Evolutionary conservation across 2,113 vertebrate species (phyloP).

Genomic region (Rousettus leschenaultii): DNA sequence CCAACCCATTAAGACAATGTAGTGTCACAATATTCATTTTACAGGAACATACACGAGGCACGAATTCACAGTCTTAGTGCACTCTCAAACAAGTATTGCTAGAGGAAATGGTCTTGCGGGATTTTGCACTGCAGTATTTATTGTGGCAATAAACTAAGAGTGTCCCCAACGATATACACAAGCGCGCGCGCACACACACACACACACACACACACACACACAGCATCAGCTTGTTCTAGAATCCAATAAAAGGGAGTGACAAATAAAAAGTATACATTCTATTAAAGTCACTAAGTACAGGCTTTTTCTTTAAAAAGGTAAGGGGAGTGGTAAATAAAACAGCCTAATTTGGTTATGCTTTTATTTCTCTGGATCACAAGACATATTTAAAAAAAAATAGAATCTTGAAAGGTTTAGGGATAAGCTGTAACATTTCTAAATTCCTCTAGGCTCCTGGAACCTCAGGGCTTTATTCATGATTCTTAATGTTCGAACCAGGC

Average conservation of each 20-base stretch:
- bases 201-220: neutral
- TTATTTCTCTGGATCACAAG: conserved; percentile 1
- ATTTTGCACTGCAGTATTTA: conserved; percentile 71
- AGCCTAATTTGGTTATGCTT: neutral
- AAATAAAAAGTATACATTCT: conserved; percentile 76
- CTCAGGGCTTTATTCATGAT: neutral
- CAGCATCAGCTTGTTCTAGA: conserved; percentile 63
- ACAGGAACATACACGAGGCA: conserved; percentile 51
- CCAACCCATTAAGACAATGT: conserved; percentile 56
- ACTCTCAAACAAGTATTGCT: conserved; percentile 60
- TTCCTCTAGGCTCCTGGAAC: neutral
- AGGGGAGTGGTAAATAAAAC: conserved; percentile 52
- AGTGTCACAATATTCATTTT: conserved; percentile 71
- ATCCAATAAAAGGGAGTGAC: conserved; percentile 66
- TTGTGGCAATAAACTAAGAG: conserved; percentile 68
- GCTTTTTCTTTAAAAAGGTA: neutral
- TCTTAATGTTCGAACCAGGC: neutral
- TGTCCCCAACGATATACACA: conserved; percentile 58
- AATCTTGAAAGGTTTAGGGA: neutral
- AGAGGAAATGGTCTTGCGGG: conserved; percentile 59
- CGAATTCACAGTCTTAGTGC: conserved; percentile 65
- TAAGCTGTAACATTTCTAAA: neutral
- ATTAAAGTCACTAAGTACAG: conserved; percentile 71
- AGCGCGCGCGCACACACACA: conserved; percentile 27
- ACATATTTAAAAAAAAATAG: neutral